Evolutionary conservation across 1,140 invertebrate species (phyloP), one percentile per base, ranked within the genome.

Genomic region (Nasonia longicornis): DNA sequence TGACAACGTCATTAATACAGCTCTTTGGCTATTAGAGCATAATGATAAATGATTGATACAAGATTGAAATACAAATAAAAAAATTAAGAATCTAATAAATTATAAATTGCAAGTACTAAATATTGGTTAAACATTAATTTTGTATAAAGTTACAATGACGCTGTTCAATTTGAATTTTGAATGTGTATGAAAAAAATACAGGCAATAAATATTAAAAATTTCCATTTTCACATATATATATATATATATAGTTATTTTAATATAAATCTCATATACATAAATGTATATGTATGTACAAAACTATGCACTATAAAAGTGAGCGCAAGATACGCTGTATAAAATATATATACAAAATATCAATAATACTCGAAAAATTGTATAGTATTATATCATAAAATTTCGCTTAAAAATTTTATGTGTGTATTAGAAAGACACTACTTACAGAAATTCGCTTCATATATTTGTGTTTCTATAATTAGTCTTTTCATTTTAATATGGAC

Each of bases 1-100:
- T 79, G 95, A 96, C 90, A 87, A 90, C 48, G 89, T 94, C 26
- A 93, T 96, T 82, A 95, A 95, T 84, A 86, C 90, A n/a, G 91
- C 91, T 3, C 83, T 94, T 2, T 96, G 95, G 95, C 92, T 95
- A 72, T 74, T 92, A 0, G 90, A 93, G 52, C 89, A 93, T 7
- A 75, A 66, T 52, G 11, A 64, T 35, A 26, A 64, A 78, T 78
- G 35, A 69, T 20, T 20, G 2, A 63, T 63, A 63, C 3, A 35
- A 35, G 3, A 35, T 66, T 67, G 4, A 67, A 67, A 67, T 11
- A 35, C 3, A 67, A 72, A 42, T 12, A 22, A 42, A 3, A 35
- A 72, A 20, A 35, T 26, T 26, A 70, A 14, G 35, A 35, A 22
- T 70, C 35, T 6, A 66, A 66, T 66, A 66, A 26, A 66, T 26